A percentile compares a stretch with the other conserved stretches of the same genome.
phyloP scores from a whole-genome alignment of 2,888 invertebrate genomes.

The Heliconius charithonia region DNA sequence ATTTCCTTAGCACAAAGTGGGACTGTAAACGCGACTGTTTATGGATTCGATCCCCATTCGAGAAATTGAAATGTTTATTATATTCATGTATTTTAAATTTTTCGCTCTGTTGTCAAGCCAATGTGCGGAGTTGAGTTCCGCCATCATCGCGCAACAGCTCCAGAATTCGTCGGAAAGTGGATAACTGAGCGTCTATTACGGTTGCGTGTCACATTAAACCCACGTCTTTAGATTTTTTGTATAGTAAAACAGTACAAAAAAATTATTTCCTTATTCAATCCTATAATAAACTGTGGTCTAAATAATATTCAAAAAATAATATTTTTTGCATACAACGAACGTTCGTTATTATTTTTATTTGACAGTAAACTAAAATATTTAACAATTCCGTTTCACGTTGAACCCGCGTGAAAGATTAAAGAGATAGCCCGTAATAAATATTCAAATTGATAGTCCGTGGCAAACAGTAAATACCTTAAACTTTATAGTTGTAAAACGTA shows the following conservation, averaged over 20 bases:
- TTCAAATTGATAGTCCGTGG: conserved; percentile 27
- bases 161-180: too few species aligned
- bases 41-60: too few species aligned
- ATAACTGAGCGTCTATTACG: too few species aligned
- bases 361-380: conserved; percentile 5
- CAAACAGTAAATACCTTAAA: conserved; percentile 30
- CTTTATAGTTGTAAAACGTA: conserved; percentile 31
- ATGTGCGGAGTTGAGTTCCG: too few species aligned
- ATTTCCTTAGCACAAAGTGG: too few species aligned
- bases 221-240: background rate
- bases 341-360: background rate
- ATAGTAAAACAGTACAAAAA: background rate
- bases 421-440: conserved; percentile 27
- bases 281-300: background rate
- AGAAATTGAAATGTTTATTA: too few species aligned
- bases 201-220: too few species aligned
- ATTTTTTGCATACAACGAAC: background rate
- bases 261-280: background rate
- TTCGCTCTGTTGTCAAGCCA: too few species aligned
- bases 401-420: conserved; percentile 27
- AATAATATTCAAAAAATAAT: background rate
- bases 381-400: conserved; percentile 14
- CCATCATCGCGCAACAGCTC: too few species aligned
- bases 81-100: too few species aligned
- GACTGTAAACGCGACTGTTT: too few species aligned